Evolutionary conservation across 1,140 invertebrate genomes (phyloP), one percentile per base, ranked within the genome.

Genomic region (Harlomillsia oculata): DNA sequence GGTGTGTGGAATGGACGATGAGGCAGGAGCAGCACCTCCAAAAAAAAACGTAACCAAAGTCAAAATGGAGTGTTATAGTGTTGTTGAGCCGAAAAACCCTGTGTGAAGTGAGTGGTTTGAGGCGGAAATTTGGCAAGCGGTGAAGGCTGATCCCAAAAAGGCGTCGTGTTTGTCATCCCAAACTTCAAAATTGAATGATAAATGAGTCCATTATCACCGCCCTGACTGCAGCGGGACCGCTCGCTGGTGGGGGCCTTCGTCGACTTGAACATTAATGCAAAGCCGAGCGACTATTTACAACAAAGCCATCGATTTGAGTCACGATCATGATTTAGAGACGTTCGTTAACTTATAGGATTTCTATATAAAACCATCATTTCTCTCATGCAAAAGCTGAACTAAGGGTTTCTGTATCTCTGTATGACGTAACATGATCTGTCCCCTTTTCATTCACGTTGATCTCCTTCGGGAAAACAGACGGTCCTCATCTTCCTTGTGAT

Each of bases 381-480:
- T 32, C 20, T 32, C 16, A 48, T 48, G 45, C 28, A 48, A 32
- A 32, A 48, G 43, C n/a, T 14, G 16, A 41, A 41, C 25, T 23
- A 41, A 41, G 39, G 21, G 16, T 11, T 13, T 20, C 45, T 48
- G 29, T 20, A n/a, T 34, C 32, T 9, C 32, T 34, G 32, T 34
- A n/a, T 9, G 32, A 8, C 8, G 32, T 34, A n/a, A 34, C 8
- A 34, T 41, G 39, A 41, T 46, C 44, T 48, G 45, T 32, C 13
- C 29, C 18, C 29, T 48, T 30, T n/a, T n/a, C n/a, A n/a, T n/a
- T n/a, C n/a, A n/a, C 26, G 21, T 48, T 32, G 16, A 5, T 30
- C 16, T 32, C 45, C 45, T n/a, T n/a, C 14, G 45, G 45, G 45
- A 48, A 34, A 48, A 48, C 45, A 48, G 45, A 48, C 45, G 45